Base-by-base conservation (phyloP, 2,113 vertebrate species). In the Siniperca chuatsi region DNA sequence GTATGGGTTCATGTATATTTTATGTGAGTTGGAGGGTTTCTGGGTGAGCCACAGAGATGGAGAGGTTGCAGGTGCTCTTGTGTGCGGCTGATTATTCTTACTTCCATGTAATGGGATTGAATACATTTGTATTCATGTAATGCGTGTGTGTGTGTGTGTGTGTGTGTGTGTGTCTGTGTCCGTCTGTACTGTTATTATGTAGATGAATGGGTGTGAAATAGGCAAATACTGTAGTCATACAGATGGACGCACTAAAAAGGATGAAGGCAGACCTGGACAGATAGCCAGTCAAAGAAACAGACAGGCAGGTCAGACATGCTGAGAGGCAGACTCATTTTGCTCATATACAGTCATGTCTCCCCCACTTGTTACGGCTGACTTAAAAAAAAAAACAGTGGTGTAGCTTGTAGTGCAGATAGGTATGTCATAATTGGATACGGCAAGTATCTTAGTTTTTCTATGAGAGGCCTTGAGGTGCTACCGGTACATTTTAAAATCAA, bases 31-130 rank as follows among this genome's bases (percentile, higher is more conserved):
- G 65, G 69, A 79, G 48, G 61, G 57, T 55, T 78, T 82, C 71
- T 79, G 80, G 58, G 37, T 44, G 37, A 76, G 65, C 65, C 82
- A 69, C 58, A 23, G 33, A 40, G 21, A 80, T 90, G 78, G 74
- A 92, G 89, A 90, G 91, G 80, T 76, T 91, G 75, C 91, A 92
- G 92, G 92, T 90, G 91, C 73, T 82, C 81, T 71, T 85, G 55
- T 93, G 77, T 87, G 70, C 12, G 0, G n/a, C 75, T 86, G 57
- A 87, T 87, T 89, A 80, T 89, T 68, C 75, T 68, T 78, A 60
- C 64, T 65, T 76, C 48, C 77, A 69, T 82, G 62, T 62, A 73
- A 75, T 75, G 13, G 64, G 42, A 54, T 37, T 64, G 79, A 76
- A 89, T 91, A 44, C 33, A 83, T 92, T 87, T 81, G 37, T 85